A percentile compares a stretch with the other conserved stretches of the same genome.
Conservation (phyloP, 2,888 invertebrate genomes). For the Cryptocheilus praepositus region DNA sequence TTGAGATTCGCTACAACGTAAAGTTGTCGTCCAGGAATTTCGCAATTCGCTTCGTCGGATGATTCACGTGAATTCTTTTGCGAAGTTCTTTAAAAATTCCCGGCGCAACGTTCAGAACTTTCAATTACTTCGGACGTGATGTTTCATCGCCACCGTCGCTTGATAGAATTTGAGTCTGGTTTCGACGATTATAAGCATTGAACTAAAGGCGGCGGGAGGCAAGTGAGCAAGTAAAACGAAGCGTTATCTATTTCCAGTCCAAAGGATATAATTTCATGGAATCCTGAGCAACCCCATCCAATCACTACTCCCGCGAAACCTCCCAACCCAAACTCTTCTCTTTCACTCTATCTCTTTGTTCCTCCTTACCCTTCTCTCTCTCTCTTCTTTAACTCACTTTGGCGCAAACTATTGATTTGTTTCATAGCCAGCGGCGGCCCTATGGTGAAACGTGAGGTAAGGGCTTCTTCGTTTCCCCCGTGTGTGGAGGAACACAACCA, state of each 20-base stretch:
- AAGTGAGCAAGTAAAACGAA: conserved; percentile 51
- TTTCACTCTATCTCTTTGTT: conserved; percentile 10
- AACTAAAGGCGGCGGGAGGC: conserved; percentile 36
- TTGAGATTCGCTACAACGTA: no score
- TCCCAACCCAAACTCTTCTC: conserved; percentile 7
- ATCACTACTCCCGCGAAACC: conserved; percentile 49
- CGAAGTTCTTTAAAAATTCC: background rate
- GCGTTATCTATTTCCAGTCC: conserved; percentile 64
- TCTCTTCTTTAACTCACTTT: conserved; percentile 52
- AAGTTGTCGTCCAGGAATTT: no score
- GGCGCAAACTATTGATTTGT: conserved; percentile 68
- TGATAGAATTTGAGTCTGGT: conserved; percentile 20
- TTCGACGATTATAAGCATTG: conserved; percentile 48
- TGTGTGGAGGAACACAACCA: conserved; percentile 41
- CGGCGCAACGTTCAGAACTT: background rate
- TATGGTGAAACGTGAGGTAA: conserved; percentile 65
- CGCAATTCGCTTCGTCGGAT: background rate
- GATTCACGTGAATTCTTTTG: background rate
- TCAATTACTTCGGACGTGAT: background rate
- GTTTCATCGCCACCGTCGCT: background rate
- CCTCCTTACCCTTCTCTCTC: conserved; percentile 22
- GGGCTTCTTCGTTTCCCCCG: conserved; percentile 60
- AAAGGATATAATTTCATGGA: conserved; percentile 65
- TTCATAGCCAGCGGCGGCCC: conserved; percentile 58
- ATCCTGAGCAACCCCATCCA: conserved; percentile 58